Percentiles rank a stretch among this genome's conserved stretches.
Evolutionary conservation across 2,797 vertebrate genomes (phyloP).

Genomic region (Propithecus perrieri): DNA sequence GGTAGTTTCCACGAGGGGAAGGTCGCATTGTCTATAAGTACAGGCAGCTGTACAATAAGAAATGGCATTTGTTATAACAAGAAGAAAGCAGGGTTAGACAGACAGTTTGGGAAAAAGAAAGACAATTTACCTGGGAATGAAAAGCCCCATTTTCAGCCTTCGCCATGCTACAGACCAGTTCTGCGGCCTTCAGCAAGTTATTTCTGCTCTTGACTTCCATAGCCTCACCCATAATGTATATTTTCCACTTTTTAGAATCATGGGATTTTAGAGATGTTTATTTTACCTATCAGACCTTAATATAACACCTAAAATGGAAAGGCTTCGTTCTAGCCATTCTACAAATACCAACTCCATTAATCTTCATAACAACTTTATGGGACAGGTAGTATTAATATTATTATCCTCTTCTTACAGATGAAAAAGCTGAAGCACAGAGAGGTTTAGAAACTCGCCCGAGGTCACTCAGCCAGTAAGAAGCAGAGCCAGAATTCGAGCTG

Average conservation of each 20-base stretch:
- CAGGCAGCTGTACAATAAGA: background rate
- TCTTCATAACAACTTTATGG: background rate
- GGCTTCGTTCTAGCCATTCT: background rate
- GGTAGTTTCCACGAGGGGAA: background rate
- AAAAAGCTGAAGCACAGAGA: background rate
- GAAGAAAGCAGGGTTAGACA: background rate
- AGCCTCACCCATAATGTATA: background rate
- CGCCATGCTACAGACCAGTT: background rate
- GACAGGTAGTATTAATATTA: background rate
- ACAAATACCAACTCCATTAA: background rate
- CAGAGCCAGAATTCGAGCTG: background rate
- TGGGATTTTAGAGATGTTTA: background rate
- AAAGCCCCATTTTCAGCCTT: background rate
- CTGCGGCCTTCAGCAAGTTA: background rate
- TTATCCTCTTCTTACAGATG: background rate
- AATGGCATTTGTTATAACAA: background rate
- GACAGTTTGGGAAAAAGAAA: background rate
- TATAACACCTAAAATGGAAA: background rate
- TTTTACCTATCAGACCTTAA: background rate
- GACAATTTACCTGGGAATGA: background rate
- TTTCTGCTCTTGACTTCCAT: background rate
- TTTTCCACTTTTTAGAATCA: background rate
- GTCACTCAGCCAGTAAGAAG: background rate
- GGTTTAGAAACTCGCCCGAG: background rate
- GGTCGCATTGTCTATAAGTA: background rate